A percentile compares a stretch with the other conserved stretches of the same genome.
phyloP scores from a whole-genome alignment of 2,113 vertebrate genomes.

The Chascanopsetta lugubris region DNA sequence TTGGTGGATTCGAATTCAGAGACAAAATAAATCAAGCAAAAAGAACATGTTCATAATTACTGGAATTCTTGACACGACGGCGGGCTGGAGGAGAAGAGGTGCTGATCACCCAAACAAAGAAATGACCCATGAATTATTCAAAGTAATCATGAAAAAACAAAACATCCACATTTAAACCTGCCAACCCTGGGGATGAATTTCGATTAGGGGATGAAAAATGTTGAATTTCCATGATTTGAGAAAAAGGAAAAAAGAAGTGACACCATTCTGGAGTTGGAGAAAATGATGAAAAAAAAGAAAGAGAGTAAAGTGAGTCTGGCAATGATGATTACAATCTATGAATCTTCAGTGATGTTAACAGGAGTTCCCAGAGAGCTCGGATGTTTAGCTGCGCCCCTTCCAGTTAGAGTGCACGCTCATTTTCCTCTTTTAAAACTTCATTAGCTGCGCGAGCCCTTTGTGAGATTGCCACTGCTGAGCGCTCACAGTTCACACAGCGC shows the following conservation, averaged over 20 bases:
- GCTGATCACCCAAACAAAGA: not conserved
- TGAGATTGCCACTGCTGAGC: slow-evolving; percentile 42
- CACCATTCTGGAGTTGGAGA: not conserved
- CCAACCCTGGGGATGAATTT: not conserved
- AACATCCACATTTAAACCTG: not conserved
- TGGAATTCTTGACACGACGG: too few species aligned
- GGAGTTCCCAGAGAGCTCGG: slow-evolving; percentile 26
- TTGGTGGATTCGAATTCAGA: slow-evolving; percentile 2
- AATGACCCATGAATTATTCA: not conserved
- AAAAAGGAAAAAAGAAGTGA: too few species aligned
- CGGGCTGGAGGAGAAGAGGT: too few species aligned
- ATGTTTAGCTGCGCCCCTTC: slow-evolving; percentile 21
- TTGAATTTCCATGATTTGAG: too few species aligned
- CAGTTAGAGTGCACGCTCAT: slow-evolving; percentile 37
- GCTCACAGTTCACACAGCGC: slow-evolving; percentile 22
- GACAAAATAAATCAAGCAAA: not conserved
- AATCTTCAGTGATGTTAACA: slow-evolving; percentile 44
- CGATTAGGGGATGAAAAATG: too few species aligned
- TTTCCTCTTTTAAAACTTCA: slow-evolving; percentile 56
- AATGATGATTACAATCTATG: slow-evolving; percentile 17
- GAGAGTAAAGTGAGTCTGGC: not conserved
- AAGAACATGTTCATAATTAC: not conserved
- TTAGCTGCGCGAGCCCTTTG: slow-evolving; percentile 54
- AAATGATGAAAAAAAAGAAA: slow-evolving; percentile 8
- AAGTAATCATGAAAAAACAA: not conserved